A percentile compares a stretch with the other conserved stretches of the same genome.
Conservation (phyloP, 2,797 vertebrate species). For the Adelosebastes latens region DNA sequence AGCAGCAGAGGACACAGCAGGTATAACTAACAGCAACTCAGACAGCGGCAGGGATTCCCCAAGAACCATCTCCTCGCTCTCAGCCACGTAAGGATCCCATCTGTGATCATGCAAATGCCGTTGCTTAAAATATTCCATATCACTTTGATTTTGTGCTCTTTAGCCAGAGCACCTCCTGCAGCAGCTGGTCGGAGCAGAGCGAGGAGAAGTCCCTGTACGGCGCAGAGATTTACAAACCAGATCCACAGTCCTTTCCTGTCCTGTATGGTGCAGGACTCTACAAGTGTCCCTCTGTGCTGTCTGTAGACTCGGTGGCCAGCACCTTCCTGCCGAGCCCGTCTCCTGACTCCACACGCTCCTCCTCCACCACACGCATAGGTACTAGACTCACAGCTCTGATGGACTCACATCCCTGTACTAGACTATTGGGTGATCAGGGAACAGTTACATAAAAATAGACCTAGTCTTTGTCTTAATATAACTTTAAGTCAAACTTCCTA, state of each 20-base stretch:
- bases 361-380: constrained; percentile 85
- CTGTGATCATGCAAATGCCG: not conserved
- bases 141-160: not conserved
- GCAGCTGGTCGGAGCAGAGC: constrained; percentile 75
- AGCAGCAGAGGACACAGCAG: constrained; percentile 51
- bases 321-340: constrained; percentile 80
- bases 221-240: constrained; percentile 13
- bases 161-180: constrained; percentile 71
- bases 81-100: constrained; percentile 57
- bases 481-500: too few relatives aligned
- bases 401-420: not conserved
- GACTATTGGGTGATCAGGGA: not conserved
- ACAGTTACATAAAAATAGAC: not conserved
- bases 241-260: constrained; percentile 7
- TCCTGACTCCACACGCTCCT: constrained; percentile 64
- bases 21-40: constrained; percentile 60
- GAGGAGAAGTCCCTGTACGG: constrained; percentile 43
- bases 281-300: constrained; percentile 73
- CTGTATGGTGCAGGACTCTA: constrained; percentile 38
- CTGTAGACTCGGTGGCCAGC: constrained; percentile 78
- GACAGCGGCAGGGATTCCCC: constrained; percentile 84
- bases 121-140: not conserved
- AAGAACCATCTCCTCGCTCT: constrained; percentile 52
- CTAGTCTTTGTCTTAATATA: too few relatives aligned
- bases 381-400: not conserved